These are phyloP conservation scores for Eretmochelys imbricata DNA, from an alignment of 2,113 vertebrate genomes.

Conservation along the genomic window DNA sequence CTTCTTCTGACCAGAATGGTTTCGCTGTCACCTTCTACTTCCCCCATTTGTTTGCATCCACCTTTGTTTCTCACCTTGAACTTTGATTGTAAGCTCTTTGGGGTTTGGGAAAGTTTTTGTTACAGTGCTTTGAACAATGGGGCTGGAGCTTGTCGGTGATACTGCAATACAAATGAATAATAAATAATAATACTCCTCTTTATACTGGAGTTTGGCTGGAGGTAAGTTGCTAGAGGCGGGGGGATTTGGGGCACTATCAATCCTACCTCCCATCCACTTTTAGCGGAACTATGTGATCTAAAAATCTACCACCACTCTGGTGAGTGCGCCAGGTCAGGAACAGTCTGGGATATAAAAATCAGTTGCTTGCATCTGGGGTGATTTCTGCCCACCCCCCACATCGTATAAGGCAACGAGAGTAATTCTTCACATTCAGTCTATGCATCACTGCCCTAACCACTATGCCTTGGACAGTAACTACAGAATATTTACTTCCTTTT, in stretches of 20 bases:
- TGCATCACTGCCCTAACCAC: constrained; percentile 38
- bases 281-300: constrained; percentile 62
- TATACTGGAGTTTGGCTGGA: constrained; percentile 71
- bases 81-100: constrained; percentile 54
- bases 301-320: constrained; percentile 62
- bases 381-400: constrained; percentile 58
- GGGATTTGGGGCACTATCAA: constrained; percentile 69
- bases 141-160: constrained; percentile 53
- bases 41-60: constrained; percentile 67
- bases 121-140: constrained; percentile 60
- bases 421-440: constrained; percentile 49
- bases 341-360: constrained; percentile 55
- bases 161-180: constrained; percentile 66
- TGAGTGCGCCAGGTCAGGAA: constrained; percentile 55
- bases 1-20: constrained; percentile 52
- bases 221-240: constrained; percentile 65
- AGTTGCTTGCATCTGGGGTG: constrained; percentile 46
- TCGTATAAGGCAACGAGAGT: constrained; percentile 45
- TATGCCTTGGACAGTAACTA: constrained; percentile 50
- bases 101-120: constrained; percentile 74
- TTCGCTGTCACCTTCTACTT: constrained; percentile 43
- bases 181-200: constrained; percentile 69
- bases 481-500: constrained; percentile 66
- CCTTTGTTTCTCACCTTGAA: constrained; percentile 58
- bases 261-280: constrained; percentile 65